A percentile compares a stretch with the other conserved stretches of the same genome.
Conservation (phyloP, 2,113 vertebrate species). For the Bombycilla garrulus region DNA sequence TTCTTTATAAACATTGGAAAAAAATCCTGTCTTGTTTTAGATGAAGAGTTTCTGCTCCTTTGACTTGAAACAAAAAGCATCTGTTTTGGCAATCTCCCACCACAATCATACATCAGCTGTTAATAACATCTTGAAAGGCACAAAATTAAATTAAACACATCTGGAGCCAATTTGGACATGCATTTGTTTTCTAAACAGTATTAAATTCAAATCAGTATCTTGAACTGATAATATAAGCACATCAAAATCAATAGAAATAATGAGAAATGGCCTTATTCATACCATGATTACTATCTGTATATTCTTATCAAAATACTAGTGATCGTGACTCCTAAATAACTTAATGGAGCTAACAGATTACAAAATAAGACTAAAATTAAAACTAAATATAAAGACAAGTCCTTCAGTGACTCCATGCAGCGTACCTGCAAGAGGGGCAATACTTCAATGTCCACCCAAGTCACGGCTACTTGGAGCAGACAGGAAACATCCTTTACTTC, state of each 20-base stretch:
- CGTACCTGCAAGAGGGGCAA: neutral
- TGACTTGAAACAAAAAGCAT: neutral
- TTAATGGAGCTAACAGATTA: neutral
- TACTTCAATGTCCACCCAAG: neutral
- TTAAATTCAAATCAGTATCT: slow-evolving; percentile 11
- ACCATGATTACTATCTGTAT: neutral
- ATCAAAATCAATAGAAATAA: neutral
- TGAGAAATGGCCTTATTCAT: neutral
- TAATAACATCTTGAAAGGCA: slow-evolving; percentile 32
- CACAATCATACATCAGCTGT: neutral
- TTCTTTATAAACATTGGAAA: neutral
- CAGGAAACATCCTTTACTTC: neutral
- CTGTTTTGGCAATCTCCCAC: slow-evolving; percentile 6
- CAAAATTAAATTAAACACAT: neutral
- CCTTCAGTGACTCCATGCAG: neutral
- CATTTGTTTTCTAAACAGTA: slow-evolving; percentile 20
- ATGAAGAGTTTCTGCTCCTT: neutral
- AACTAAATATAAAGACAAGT: neutral
- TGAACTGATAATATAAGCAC: neutral
- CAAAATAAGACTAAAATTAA: neutral
- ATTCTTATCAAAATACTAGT: neutral
- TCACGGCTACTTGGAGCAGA: neutral
- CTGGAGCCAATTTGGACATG: neutral
- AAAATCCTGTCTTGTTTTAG: neutral
- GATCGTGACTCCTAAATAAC: slow-evolving; percentile 15